phyloP scores from a whole-genome alignment of 2,797 vertebrate genomes.

The Thamnophis elegans region DNA sequence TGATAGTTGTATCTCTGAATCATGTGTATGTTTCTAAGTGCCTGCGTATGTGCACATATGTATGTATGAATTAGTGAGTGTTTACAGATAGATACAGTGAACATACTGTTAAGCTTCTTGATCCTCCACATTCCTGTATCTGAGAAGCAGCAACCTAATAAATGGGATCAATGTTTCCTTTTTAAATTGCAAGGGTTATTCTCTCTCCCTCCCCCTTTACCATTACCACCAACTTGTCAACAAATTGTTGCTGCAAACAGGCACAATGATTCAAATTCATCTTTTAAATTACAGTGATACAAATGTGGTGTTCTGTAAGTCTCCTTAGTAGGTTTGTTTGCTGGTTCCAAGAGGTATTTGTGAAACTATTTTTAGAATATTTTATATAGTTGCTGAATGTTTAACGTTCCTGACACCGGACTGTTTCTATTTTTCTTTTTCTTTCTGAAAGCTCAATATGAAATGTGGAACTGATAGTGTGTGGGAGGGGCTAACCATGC shows the following conservation, averaged over 20 bases:
- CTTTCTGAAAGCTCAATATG: conserved; percentile 62
- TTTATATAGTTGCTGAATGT: conserved; percentile 18
- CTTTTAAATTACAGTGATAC: conserved; percentile 2
- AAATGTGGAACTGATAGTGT: conserved; percentile 74
- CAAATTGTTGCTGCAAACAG: conserved; percentile 18
- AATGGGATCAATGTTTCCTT: background rate
- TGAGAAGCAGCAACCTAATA: conserved; percentile 7
- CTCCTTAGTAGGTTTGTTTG: conserved; percentile 10
- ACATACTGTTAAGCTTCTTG: conserved; percentile 14
- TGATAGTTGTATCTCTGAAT: conserved; percentile 14
- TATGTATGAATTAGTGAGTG: background rate
- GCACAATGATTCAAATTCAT: conserved; percentile 17
- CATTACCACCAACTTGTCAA: background rate
- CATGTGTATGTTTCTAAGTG: background rate
- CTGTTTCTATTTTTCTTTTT: conserved; percentile 38
- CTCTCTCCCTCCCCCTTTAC: too few species aligned
- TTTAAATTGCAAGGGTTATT: conserved; percentile 13
- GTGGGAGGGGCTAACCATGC: conserved; percentile 72
- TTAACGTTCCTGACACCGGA: conserved; percentile 32
- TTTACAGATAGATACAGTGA: conserved; percentile 17
- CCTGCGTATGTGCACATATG: background rate
- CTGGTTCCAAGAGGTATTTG: background rate
- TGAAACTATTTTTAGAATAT: conserved; percentile 25
- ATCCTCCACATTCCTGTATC: conserved; percentile 15
- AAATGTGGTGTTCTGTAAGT: background rate